Base-by-base conservation (phyloP, 2,113 vertebrate species). In the Ondatra zibethicus region DNA sequence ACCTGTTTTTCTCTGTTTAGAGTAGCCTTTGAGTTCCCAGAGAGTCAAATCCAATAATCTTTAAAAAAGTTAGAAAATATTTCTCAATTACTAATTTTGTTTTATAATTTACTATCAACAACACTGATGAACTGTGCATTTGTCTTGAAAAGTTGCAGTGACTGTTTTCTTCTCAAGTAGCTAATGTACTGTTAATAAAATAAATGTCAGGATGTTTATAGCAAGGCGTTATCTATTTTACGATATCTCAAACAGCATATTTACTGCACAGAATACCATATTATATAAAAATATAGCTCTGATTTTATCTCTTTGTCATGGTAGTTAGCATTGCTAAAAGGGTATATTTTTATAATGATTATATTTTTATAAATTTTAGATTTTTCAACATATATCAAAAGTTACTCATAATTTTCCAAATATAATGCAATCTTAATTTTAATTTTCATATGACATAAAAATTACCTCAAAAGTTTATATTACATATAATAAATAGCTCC, bases 11-110 rank as follows among this genome's bases (percentile, higher is more conserved):
- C 14, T 78, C 77, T 36, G 14, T 3, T 50, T 50, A 33, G 29
- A 10, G 42, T 16, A 7, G 76, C 14, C 29, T 50, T 6, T 19
- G 16, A 6, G 7, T 50, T 78, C 16, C 5, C 14, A 50, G 47
- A 1, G 7, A 52, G 31, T 94, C 78, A 55, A 58, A 93, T 66
- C 86, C 97, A 17, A 68, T 80, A 70, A 7, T 85, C 1, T 68
- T 91, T 63, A 47, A n/a, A 92, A 84, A 47, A 42, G 88, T 94
- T 47, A 72, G 52, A 77, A 92, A 97, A 96, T 31, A 95, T 29
- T 1, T 55, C 36, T 9, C 13, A 36, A 36, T 42, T 91, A 93
- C n/a, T 1, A 90, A 96, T 45, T 88, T 95, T 11, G 13, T 90
- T 94, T 70, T 10, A n/a, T 0, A 90, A 93, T 81, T 91, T 21